These are phyloP conservation scores for Selenia dentaria DNA, from an alignment of 2,888 invertebrate species.

Conservation along the genomic window DNA sequence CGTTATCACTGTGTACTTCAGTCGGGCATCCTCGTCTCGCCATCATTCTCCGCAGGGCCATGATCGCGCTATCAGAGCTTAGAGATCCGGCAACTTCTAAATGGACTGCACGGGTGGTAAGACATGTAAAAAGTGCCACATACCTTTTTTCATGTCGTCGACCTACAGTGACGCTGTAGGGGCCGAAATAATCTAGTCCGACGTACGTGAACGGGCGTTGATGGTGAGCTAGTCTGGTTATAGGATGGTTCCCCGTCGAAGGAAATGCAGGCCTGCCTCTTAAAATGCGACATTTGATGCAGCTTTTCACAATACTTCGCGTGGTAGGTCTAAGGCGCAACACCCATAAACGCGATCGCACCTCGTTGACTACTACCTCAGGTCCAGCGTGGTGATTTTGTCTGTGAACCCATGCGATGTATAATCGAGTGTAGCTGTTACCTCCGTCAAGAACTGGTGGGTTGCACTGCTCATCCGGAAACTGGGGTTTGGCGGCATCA, in stretches of 20 bases:
- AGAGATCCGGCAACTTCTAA: not conserved
- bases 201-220: conserved; percentile 20
- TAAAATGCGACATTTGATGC: conserved; percentile 21
- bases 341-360: conserved; percentile 5
- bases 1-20: conserved; percentile 20
- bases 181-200: conserved; percentile 30
- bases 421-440: conserved; percentile 1
- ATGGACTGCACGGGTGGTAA: not conserved
- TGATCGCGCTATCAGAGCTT: conserved; percentile 6
- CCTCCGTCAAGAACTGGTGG: conserved; percentile 12
- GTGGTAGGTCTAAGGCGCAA: not conserved
- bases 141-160: conserved; percentile 17
- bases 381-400: conserved; percentile 4
- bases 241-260: not conserved
- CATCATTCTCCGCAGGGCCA: conserved; percentile 14
- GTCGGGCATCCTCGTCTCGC: conserved; percentile 17
- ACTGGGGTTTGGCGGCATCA: not conserved
- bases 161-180: conserved; percentile 19
- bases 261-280: conserved; percentile 2
- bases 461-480: not conserved
- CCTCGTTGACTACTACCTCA: conserved; percentile 8
- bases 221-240: conserved; percentile 9
- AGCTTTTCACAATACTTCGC: conserved; percentile 1
- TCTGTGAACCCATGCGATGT: conserved; percentile 5
- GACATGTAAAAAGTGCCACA: not conserved